Evolutionary conservation across 1,140 invertebrate species (phyloP).

Genomic region (Eriocheir sinensis): DNA sequence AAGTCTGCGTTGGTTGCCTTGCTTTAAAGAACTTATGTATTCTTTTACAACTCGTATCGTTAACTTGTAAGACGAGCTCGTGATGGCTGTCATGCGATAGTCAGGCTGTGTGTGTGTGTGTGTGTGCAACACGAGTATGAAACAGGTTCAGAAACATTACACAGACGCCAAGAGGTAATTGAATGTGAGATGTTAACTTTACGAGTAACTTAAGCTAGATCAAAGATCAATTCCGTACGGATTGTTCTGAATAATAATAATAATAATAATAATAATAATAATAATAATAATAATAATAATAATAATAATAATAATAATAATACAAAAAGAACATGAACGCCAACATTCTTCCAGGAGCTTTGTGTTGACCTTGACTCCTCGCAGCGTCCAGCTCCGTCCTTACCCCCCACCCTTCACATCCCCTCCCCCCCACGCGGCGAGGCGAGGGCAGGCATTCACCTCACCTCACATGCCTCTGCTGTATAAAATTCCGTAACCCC

Average conservation of each 20-base stretch:
- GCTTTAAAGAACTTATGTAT: not conserved
- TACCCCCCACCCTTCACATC: not conserved
- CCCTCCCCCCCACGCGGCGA: not conserved
- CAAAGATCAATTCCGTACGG: too few species aligned
- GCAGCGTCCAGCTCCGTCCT: not conserved
- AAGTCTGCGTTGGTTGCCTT: not conserved
- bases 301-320: too few species aligned
- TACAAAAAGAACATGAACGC: not conserved
- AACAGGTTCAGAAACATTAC: not conserved
- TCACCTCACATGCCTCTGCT: not conserved
- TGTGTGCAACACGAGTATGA: not conserved
- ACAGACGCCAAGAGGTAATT: not conserved
- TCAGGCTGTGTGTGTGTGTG: slow-evolving; percentile 11
- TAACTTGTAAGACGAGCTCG: not conserved
- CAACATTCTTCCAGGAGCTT: not conserved
- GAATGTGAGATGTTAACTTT: too few species aligned
- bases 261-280: too few species aligned
- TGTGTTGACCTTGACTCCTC: not conserved
- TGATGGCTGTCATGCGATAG: not conserved
- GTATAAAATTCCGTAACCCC: not conserved
- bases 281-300: too few species aligned
- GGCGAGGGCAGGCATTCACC: not conserved
- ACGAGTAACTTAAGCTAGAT: too few species aligned
- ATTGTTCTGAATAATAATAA: too few species aligned
- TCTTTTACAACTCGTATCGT: not conserved